Percentiles rank a stretch among this genome's conserved stretches.
Conservation (phyloP, 2,113 vertebrate species). For the Chinchilla lanigera region DNA sequence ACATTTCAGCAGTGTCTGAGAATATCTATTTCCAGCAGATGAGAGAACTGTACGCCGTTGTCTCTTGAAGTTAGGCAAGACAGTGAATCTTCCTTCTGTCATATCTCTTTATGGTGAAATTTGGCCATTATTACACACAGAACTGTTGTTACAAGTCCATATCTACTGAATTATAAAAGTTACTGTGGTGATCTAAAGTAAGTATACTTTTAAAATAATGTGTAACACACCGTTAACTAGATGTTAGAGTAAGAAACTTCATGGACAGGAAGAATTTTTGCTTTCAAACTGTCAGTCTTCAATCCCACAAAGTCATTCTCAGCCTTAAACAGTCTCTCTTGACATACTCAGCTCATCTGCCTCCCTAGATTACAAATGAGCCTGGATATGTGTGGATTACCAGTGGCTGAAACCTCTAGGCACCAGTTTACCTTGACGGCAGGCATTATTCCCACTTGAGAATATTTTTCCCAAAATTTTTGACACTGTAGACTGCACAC, state of each 20-base stretch:
- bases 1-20: background rate
- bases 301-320: background rate
- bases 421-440: background rate
- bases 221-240: background rate
- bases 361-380: background rate
- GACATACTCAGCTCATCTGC: too few relatives aligned
- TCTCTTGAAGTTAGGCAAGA: background rate
- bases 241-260: background rate
- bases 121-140: background rate
- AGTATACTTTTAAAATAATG: background rate
- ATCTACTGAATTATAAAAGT: background rate
- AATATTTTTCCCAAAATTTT: background rate
- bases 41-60: background rate
- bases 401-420: background rate
- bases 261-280: background rate
- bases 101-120: background rate
- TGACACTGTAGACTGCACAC: background rate
- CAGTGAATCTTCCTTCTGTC: background rate
- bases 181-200: background rate
- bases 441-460: background rate
- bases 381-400: background rate
- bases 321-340: background rate
- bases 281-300: background rate
- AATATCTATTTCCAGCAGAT: background rate
- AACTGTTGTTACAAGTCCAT: background rate